Percentiles rank a stretch among this genome's conserved stretches.
phyloP scores from a whole-genome alignment of 2,113 vertebrate genomes.

The Galeopterus variegatus region DNA sequence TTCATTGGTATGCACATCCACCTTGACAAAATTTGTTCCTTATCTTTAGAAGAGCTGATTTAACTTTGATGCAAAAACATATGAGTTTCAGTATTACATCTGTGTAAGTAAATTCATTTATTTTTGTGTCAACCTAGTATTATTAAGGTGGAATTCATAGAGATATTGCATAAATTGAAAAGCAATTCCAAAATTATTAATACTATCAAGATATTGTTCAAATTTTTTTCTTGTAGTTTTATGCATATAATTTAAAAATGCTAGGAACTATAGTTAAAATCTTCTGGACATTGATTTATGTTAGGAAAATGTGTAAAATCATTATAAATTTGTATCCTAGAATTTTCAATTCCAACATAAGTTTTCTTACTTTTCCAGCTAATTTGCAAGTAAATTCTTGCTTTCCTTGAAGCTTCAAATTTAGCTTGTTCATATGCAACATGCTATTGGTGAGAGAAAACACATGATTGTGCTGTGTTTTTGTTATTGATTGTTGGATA shows the following conservation, averaged over 20 bases:
- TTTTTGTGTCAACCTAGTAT: background rate
- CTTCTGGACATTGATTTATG: background rate
- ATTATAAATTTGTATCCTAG: background rate
- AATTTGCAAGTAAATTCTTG: background rate
- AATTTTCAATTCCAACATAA: background rate
- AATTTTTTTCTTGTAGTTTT: background rate
- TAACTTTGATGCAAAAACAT: background rate
- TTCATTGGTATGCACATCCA: background rate
- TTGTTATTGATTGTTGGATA: background rate
- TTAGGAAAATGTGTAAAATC: background rate
- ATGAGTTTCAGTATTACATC: background rate
- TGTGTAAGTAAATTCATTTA: background rate
- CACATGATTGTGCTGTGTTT: background rate
- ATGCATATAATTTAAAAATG: conserved; percentile 14
- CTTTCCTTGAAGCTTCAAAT: background rate
- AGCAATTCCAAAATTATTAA: background rate
- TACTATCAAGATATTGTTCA: background rate
- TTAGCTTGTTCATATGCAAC: background rate
- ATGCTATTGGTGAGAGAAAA: background rate
- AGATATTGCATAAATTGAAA: background rate
- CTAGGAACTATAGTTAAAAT: background rate
- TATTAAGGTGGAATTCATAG: conserved; percentile 7
- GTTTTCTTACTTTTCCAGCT: background rate
- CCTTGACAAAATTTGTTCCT: background rate
- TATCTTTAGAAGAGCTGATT: background rate